These are phyloP conservation scores for Tetranychus piercei DNA, from an alignment of 2,888 invertebrate species.

Conservation along the genomic window DNA sequence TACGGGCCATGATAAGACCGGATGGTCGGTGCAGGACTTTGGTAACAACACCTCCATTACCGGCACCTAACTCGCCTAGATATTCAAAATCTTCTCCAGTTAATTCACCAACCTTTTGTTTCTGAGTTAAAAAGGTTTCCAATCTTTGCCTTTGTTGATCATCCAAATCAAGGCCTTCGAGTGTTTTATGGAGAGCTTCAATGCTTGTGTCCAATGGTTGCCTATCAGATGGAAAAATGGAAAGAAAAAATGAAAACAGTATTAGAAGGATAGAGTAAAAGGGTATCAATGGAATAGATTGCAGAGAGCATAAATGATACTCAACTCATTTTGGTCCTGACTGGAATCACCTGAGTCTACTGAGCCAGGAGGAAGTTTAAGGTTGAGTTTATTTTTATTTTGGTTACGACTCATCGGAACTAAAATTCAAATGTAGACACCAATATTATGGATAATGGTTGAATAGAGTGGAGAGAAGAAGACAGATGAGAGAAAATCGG, in stretches of 20 bases:
- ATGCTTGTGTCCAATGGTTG: conserved; percentile 40
- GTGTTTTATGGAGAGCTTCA: conserved; percentile 64
- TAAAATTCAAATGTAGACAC: background rate
- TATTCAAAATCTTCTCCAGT: conserved; percentile 90
- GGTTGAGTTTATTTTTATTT: conserved; percentile 26
- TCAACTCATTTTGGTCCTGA: conserved; percentile 23
- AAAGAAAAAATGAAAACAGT: background rate
- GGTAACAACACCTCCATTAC: conserved; percentile 98
- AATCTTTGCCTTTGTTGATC: conserved; percentile 78
- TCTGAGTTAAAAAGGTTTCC: conserved; percentile 81
- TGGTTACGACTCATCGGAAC: conserved; percentile 23
- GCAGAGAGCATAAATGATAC: background rate
- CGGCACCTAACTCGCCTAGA: conserved; percentile 84
- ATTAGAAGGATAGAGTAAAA: background rate
- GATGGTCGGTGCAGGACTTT: conserved; percentile 89
- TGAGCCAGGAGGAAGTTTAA: conserved; percentile 46
- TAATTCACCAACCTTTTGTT: conserved; percentile 69
- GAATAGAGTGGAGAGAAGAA: background rate
- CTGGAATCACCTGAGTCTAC: conserved; percentile 47
- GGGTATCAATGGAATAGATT: background rate
- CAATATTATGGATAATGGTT: background rate
- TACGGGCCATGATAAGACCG: conserved; percentile 88
- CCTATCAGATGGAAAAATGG: background rate
- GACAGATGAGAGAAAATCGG: background rate
- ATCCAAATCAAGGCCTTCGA: conserved; percentile 73